Base-by-base conservation (phyloP, 1,140 invertebrate species). In the Pantala flavescens region DNA sequence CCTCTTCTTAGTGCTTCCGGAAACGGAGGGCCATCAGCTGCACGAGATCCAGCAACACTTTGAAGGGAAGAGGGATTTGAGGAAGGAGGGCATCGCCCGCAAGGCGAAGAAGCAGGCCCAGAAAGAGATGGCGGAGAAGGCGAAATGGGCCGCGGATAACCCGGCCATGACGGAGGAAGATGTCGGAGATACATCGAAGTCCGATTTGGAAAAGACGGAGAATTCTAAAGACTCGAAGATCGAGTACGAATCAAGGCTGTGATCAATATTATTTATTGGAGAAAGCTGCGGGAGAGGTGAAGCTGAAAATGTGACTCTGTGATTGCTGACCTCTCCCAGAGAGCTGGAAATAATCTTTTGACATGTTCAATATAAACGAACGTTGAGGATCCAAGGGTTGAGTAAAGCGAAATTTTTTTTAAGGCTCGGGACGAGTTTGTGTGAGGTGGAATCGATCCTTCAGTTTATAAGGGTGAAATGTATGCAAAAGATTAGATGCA, bases 11-110 rank as follows among this genome's bases (percentile, higher is more conserved):
- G 83, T 85, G 75, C 81, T 90, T 70, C 93, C 92, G 0, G 93
- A 97, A 84, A 97, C 94, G 0, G 94, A 96, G 82, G 91, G 91
- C 0, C 90, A 90, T 79, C 89, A 89, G 0, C 82, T 95, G 5
- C 86, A 88, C 76, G 92, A 96, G 82, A 89, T 91, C 43, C 78
- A 80, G 70, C 42, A 79, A 19, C 71, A 72, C 36, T 72, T 72
- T 23, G 71, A 24, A 19, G 71, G 71, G 16, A 42, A 72, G n/a
- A 72, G 16, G 23, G 49, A 63, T 12, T 21, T 63, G 14, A 16
- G 49, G n/a, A 63, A 63, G 12, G n/a, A 19, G 14, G 49, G 49
- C n/a, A 21, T 63, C 5, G 49, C 49, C 5, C 14, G 49, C 12
- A 63, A 63, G 12, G 49, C 49, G 16, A 63, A 63, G n/a, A 63